These are phyloP conservation scores for Fulmarus glacialis DNA, from an alignment of 2,113 vertebrate genomes.

Conservation along the genomic window DNA sequence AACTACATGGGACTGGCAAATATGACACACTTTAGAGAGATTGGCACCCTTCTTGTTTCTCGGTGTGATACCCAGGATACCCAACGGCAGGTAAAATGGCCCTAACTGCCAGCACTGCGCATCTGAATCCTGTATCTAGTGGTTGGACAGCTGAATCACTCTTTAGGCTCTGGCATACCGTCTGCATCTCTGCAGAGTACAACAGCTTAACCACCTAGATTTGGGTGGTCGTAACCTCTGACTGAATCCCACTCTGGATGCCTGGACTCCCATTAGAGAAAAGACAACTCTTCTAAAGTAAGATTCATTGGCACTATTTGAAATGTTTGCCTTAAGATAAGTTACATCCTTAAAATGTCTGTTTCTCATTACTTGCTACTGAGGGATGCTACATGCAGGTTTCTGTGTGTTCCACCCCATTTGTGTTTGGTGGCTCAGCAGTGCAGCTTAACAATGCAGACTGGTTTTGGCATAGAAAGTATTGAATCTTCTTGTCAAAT, in stretches of 20 bases:
- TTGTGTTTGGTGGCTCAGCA: not conserved
- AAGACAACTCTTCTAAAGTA: not conserved
- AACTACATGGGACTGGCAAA: not conserved
- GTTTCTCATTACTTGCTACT: fast-evolving
- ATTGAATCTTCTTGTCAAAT: not conserved
- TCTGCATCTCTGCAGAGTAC: not conserved
- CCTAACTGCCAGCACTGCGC: not conserved
- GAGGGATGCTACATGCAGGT: not conserved
- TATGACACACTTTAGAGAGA: not conserved
- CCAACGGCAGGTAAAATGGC: not conserved
- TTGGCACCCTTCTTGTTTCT: not conserved
- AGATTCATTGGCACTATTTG: not conserved
- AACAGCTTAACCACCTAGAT: not conserved
- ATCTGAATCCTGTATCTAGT: not conserved
- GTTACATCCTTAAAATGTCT: not conserved
- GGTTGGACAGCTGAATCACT: not conserved
- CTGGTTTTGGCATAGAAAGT: not conserved
- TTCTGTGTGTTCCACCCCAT: not conserved
- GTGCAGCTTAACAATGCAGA: not conserved
- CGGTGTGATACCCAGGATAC: not conserved
- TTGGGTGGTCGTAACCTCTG: not conserved
- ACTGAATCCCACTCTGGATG: not conserved
- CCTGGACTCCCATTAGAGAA: not conserved
- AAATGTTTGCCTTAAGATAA: not conserved
- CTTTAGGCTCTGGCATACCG: not conserved